phyloP scores from a whole-genome alignment of 1,140 invertebrate species.

The Charaxes varanes region DNA sequence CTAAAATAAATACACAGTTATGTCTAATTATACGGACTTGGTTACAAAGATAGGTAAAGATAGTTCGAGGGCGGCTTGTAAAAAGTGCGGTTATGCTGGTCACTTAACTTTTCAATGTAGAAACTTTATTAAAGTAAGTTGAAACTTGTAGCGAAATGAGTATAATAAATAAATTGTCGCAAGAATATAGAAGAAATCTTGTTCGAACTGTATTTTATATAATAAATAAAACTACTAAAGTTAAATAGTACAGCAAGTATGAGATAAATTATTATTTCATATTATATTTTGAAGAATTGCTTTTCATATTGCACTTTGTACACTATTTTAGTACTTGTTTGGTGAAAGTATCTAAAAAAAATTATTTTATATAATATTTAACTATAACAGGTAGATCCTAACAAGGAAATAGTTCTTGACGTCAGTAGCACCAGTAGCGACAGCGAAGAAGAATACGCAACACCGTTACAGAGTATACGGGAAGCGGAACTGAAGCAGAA shows the following conservation, averaged over 20 bases:
- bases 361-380: constrained; percentile 1
- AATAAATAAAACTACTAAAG: too few species aligned
- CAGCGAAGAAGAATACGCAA: constrained; percentile 86
- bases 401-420: constrained; percentile 94
- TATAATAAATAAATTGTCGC: too few species aligned
- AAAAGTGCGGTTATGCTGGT: constrained; percentile 95
- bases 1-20: constrained; percentile 20
- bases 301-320: too few species aligned
- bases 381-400: constrained; percentile 79
- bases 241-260: too few species aligned
- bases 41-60: constrained; percentile 78
- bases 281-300: too few species aligned
- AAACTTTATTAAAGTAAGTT: constrained; percentile 94
- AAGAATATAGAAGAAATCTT: too few species aligned
- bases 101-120: constrained; percentile 97
- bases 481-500: constrained; percentile 84
- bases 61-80: constrained; percentile 86
- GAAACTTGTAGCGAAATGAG: too few species aligned
- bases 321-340: constrained; percentile 2
- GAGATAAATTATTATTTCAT: too few species aligned
- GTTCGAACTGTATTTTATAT: too few species aligned
- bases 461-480: constrained; percentile 86
- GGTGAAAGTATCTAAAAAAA: background rate
- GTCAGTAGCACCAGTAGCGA: constrained; percentile 97
- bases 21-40: constrained; percentile 57